phyloP scores from a whole-genome alignment of 2,113 vertebrate genomes.

The Callipepla californica region DNA sequence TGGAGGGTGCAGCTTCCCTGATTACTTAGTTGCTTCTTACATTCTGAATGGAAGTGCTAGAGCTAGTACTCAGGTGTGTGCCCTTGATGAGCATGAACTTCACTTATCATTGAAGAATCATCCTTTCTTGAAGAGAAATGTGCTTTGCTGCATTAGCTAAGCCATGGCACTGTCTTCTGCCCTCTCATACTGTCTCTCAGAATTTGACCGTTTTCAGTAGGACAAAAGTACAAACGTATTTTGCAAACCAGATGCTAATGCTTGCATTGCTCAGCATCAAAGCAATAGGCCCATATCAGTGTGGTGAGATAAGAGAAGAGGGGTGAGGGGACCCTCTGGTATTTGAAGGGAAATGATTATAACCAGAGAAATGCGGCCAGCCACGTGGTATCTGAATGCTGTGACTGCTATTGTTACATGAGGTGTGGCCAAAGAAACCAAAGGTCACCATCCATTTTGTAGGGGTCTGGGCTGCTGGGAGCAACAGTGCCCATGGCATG shows the following conservation, averaged over 20 bases:
- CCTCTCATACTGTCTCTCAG: neutral
- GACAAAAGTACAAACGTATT: neutral
- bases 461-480: conserved; percentile 38
- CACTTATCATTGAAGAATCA: neutral
- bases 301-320: neutral
- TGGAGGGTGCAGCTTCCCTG: neutral
- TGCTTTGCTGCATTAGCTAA: neutral
- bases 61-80: neutral
- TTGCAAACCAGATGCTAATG: neutral
- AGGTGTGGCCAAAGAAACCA: conserved; percentile 51
- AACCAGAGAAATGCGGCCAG: neutral
- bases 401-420: neutral
- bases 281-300: neutral
- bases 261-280: neutral
- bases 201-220: conserved; percentile 8
- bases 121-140: neutral
- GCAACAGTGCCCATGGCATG: neutral
- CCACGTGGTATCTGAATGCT: neutral
- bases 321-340: neutral
- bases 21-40: neutral
- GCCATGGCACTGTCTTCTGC: neutral
- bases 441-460: neutral
- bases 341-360: neutral
- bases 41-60: neutral
- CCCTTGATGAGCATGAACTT: neutral